Evolutionary conservation across 2,797 vertebrate species (phyloP), one percentile per base, ranked within the genome.

Genomic region (Benthosema pterotum): DNA sequence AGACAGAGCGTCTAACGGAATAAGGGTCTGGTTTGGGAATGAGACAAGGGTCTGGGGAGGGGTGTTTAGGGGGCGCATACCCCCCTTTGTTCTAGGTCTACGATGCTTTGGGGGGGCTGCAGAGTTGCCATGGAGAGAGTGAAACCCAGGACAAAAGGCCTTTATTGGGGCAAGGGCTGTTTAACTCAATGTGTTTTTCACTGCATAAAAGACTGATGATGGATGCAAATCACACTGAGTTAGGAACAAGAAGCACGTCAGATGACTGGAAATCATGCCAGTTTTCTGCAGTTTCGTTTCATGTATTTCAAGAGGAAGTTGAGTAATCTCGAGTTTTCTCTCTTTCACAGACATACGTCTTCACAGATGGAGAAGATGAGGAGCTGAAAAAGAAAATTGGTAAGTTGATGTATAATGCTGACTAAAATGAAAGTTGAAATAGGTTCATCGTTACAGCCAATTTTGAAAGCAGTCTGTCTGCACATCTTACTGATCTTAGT

Each of bases 361-460:
- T 99, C 89, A 99, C 98, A 0, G 98, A 99, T 0, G 97, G 96
- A 15, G 97, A 98, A 51, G 98, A 99, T 16, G 93, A 96, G 19
- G 94, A 93, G 63, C 91, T 99, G 57, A 95, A 96, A 80, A 93
- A 93, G 84, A 96, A 93, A 91, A 94, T 94, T 46, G 95, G 98
- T 99, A 79, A 91, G 95, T 91, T 46, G 43, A 60, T 5, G 3
- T 2, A 18, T n/a, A n/a, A n/a, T 17, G 0, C 16, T 6, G 11
- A 14, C 46, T 58, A 79, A 72, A 82, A 79, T 74, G 82, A 54
- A 74, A 63, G 69, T 17, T 14, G 12, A 14, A 42, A 42, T n/a
- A 76, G 51, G 72, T 72, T 47, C 3, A 43, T 12, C 32, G 4
- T 58, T 51, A 11, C 1, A 11, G 8, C 2, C 52, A 64, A 50